These are phyloP conservation scores for Latheticus oryzae DNA, from an alignment of 2,888 invertebrate species.

Conservation along the genomic window DNA sequence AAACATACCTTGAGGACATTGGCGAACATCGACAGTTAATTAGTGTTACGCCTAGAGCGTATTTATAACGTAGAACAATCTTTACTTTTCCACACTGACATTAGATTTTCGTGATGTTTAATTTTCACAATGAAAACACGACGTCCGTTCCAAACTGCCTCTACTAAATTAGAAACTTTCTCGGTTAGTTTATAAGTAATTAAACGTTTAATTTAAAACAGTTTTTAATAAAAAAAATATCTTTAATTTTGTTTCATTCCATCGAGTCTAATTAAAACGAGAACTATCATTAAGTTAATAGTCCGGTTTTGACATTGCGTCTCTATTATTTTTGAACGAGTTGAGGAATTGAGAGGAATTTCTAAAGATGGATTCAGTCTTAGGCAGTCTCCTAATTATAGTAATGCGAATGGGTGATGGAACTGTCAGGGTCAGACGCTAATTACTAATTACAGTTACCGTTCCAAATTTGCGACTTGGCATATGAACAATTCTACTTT, in stretches of 20 bases:
- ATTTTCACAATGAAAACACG: conserved; percentile 29
- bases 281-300: conserved; percentile 9
- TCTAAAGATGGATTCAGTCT: too few species aligned
- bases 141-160: conserved; percentile 12
- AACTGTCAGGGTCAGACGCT: conserved; percentile 27
- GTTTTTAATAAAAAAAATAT: conserved; percentile 19
- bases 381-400: conserved; percentile 22
- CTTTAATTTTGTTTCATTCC: conserved; percentile 14
- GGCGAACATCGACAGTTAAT: conserved; percentile 25
- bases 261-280: conserved; percentile 15
- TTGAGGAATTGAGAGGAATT: too few species aligned
- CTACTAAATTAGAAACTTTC: conserved; percentile 28
- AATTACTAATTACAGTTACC: conserved; percentile 23
- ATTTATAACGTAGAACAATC: conserved; percentile 6
- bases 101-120: conserved; percentile 25
- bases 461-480: conserved; percentile 19
- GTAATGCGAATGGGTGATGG: conserved; percentile 22
- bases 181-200: conserved; percentile 27
- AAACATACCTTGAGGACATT: conserved; percentile 9
- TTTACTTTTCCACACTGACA: background rate
- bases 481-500: conserved; percentile 20
- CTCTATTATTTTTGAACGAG: too few species aligned
- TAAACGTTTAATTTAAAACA: conserved; percentile 31
- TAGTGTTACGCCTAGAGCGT: conserved; percentile 17
- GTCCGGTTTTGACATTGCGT: too few species aligned